These are phyloP conservation scores for Galbula dea DNA, from an alignment of 2,113 vertebrate genomes.

Conservation along the genomic window DNA sequence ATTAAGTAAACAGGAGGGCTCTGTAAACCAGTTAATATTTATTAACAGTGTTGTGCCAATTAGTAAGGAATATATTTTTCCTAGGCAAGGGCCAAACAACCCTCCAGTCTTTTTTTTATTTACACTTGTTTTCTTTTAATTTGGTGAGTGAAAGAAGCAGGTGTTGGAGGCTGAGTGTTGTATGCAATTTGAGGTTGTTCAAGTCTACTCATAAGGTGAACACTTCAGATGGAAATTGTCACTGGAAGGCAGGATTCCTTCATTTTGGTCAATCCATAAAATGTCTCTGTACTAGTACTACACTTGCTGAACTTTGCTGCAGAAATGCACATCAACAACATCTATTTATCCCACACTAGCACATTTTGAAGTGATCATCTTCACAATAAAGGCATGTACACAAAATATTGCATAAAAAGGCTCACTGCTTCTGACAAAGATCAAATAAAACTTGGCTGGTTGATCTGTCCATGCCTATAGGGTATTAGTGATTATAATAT, in stretches of 20 bases:
- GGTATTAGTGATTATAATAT: conserved; percentile 65
- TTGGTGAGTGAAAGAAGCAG: conserved; percentile 6
- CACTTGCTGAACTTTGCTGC: background rate
- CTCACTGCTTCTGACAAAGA: conserved; percentile 47
- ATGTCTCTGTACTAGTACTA: background rate
- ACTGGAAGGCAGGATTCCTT: background rate
- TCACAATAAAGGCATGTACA: conserved; percentile 23
- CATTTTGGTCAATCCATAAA: background rate
- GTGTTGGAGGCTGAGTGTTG: conserved; percentile 10
- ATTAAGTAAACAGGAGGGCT: conserved; percentile 16
- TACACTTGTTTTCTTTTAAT: conserved; percentile 27
- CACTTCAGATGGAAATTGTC: background rate
- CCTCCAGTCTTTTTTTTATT: conserved; percentile 8
- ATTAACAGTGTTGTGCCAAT: conserved; percentile 13
- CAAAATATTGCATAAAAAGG: conserved; percentile 29
- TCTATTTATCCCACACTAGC: background rate
- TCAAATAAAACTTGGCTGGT: conserved; percentile 50
- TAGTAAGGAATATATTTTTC: conserved; percentile 45
- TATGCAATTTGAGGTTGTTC: background rate
- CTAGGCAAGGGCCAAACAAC: background rate
- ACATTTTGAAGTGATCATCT: background rate
- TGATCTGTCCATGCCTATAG: conserved; percentile 48
- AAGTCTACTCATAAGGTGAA: conserved; percentile 1
- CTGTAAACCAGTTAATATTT: conserved; percentile 52
- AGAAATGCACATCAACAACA: background rate